Base-by-base conservation (phyloP, 2,888 invertebrate species). In the Drosophila testacea region DNA sequence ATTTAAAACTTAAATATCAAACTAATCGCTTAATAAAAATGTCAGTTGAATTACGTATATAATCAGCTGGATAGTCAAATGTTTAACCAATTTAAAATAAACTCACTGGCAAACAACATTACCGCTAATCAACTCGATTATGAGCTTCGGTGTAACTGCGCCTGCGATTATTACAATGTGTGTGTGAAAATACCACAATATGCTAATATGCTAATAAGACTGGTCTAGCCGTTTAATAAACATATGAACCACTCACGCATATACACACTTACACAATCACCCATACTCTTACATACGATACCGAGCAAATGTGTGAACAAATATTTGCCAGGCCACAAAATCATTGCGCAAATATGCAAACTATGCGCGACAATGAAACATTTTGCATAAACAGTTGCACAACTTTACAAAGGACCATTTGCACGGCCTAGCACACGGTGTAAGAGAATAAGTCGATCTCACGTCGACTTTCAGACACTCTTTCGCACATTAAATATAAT, bases 331-430 rank as follows among this genome's bases (percentile, higher is more conserved):
- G 73, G 77, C 81, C 86, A 77, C 83, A 86, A 83, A 86, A 81
- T 81, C 73, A 86, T 83, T 83, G 81, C 75, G 83, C 71, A 86
- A 83, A 86, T 86, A 86, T 83, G 86, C 77, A 81, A 86, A 83
- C 81, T 81, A 83, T 86, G 69, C 67, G 80, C 74, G 77, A 79
- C 77, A 75, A 70, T 80, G 73, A 80, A 80, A 80, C 72, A 80
- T 68, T 68, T 73, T 74, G 81, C 67, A 70, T 66, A 77, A 77
- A 62, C 70, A 74, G 71, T 62, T 66, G 68, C 65, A 74, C 68
- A 77, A 78, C 62, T 77, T 68, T 70, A 51, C 65, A 51, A 28
- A 55, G 56, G 47, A 9, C 48, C 74, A 70, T 80, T 77, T 77
- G 56, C 69, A 79, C 61, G 72, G 69, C 73, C 69, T 62, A 73